These are phyloP conservation scores for Drosophila prosaltans DNA, from an alignment of 1,140 invertebrate species.

Conservation along the genomic window DNA sequence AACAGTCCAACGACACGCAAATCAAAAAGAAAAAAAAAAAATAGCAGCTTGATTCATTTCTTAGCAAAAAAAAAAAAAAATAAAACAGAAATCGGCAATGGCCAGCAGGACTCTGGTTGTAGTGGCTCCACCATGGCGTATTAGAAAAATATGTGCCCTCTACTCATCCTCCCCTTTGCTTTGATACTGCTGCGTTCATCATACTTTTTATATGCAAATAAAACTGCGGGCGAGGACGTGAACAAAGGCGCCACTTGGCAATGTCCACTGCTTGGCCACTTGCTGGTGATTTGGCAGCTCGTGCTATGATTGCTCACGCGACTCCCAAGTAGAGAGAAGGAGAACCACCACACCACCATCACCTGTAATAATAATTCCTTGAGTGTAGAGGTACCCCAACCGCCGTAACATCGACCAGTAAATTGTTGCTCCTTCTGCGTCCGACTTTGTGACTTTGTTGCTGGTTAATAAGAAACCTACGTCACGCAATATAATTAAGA, in stretches of 20 bases:
- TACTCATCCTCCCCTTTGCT: background rate
- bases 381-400: slow-evolving; percentile 28
- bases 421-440: slow-evolving; percentile 51
- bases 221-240: slow-evolving; percentile 27
- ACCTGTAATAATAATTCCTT: slow-evolving; percentile 73
- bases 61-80: slow-evolving; percentile 39
- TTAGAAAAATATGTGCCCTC: slow-evolving; percentile 38
- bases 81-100: slow-evolving; percentile 50
- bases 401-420: slow-evolving; percentile 43
- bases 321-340: slow-evolving; percentile 25
- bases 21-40: slow-evolving; percentile 38
- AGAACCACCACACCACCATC: slow-evolving; percentile 10
- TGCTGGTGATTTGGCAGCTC: slow-evolving; percentile 33
- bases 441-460: slow-evolving; percentile 69
- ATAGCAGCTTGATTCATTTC: slow-evolving; percentile 73
- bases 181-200: slow-evolving; percentile 14
- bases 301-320: slow-evolving; percentile 73
- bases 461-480: slow-evolving; percentile 78
- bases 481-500: slow-evolving; percentile 82
- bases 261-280: slow-evolving; percentile 51
- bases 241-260: slow-evolving; percentile 58
- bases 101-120: slow-evolving; percentile 25
- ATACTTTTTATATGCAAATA: slow-evolving; percentile 77
- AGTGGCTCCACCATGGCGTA: slow-evolving; percentile 24
- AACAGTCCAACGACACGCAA: slow-evolving; percentile 58